These are phyloP conservation scores for Drosophila glabriapex DNA, from an alignment of 2,888 invertebrate species.

Conservation along the genomic window DNA sequence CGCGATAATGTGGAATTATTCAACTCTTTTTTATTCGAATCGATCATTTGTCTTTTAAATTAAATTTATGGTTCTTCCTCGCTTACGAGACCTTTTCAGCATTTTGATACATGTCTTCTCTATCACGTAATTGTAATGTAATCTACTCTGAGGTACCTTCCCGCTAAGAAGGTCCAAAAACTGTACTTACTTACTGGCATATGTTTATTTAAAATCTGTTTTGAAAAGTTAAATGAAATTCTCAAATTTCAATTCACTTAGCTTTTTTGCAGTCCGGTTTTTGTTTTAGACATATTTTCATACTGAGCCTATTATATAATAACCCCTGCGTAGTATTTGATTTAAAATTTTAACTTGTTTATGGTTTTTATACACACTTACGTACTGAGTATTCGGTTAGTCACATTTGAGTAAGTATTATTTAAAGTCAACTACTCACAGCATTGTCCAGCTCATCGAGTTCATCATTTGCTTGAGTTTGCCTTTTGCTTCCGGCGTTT, in stretches of 20 bases:
- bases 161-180: fast-evolving
- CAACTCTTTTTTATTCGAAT: slow-evolving; percentile 5
- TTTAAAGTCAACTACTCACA: slow-evolving; percentile 54
- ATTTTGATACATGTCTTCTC: not conserved
- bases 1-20: slow-evolving; percentile 33
- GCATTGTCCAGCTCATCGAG: slow-evolving; percentile 53
- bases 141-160: not conserved
- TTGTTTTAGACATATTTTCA: not conserved
- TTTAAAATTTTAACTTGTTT: not conserved
- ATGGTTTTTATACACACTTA: not conserved
- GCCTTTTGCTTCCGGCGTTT: slow-evolving; percentile 18
- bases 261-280: not conserved
- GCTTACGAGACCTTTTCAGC: not conserved
- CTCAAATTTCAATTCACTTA: not conserved
- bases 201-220: not conserved
- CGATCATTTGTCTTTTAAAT: not conserved
- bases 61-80: not conserved
- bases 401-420: slow-evolving; percentile 35
- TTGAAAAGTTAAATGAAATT: not conserved
- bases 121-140: not conserved
- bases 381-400: slow-evolving; percentile 38
- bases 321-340: not conserved
- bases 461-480: slow-evolving; percentile 24
- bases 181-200: not conserved
- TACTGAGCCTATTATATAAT: not conserved